Conservation (phyloP, 2,888 invertebrate genomes). For the Dicranocentrus wangi region DNA sequence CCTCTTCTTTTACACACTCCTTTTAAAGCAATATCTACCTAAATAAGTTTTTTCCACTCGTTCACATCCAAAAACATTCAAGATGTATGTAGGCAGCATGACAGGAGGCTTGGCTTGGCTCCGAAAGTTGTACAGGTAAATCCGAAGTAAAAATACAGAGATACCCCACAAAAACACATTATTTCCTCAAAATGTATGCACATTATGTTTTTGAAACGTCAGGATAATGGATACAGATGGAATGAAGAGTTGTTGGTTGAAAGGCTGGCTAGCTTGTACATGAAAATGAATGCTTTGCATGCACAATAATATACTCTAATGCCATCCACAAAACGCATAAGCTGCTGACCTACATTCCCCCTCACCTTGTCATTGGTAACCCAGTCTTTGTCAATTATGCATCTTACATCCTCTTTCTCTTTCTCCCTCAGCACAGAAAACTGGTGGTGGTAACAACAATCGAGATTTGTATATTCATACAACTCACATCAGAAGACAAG, state of each 20-base stretch:
- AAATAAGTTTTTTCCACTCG: background rate
- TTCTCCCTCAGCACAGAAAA: background rate
- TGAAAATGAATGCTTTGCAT: conserved; percentile 43
- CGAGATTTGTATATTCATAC: background rate
- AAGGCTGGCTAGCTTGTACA: conserved; percentile 28
- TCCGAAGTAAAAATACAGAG: background rate
- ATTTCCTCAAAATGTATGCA: background rate
- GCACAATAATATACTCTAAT: conserved; percentile 23
- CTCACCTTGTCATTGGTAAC: conserved; percentile 66
- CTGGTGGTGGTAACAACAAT: conserved; percentile 16
- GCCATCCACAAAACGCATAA: conserved; percentile 27
- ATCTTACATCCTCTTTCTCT: conserved; percentile 57
- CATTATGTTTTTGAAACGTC: conserved; percentile 21
- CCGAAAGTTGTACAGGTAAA: conserved; percentile 38
- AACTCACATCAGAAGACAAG: background rate
- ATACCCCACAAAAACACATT: no score
- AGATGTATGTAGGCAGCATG: background rate
- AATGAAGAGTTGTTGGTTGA: conserved; percentile 28
- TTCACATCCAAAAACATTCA: background rate
- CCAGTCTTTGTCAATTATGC: conserved; percentile 67
- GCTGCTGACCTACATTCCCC: conserved; percentile 64
- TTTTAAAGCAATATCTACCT: background rate
- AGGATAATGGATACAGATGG: conserved; percentile 49
- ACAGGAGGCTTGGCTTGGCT: conserved; percentile 32
- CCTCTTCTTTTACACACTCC: background rate